Base-by-base conservation (phyloP, 2,888 invertebrate genomes). In the Exephanes ischioxanthus region DNA sequence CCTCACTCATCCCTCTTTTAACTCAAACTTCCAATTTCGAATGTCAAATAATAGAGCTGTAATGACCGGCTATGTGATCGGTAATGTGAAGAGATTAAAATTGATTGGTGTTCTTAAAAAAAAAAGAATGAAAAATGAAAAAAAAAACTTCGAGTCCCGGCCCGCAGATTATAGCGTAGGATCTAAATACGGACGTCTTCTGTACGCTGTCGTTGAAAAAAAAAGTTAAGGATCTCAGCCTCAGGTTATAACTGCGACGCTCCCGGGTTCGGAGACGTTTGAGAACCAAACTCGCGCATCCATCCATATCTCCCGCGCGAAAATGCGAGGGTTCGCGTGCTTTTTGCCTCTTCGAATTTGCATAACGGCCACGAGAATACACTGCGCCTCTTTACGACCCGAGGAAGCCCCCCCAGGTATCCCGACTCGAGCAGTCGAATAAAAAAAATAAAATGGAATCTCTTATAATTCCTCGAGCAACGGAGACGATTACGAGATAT, bases 281-380 rank as follows among this genome's bases (percentile, higher is more conserved):
- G 22, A 78, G 58, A 70, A 70, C 61, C 48, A 48, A 58, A 78
- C 30, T 45, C 45, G 33, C n/a, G n/a, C 41, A 37, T 72, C 37
- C 33, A 22, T 30, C 45, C 53, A 37, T 72, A 22, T 19, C 26
- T 30, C 45, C 51, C 67, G 2, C 77, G 71, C 51, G 14, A 80
- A 80, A 72, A 80, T 66, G 33, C 26, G 80, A 72, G 55, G 58
- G 71, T 72, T 80, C 72, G 72, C 71, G 66, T 80, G 80, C 66
- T 72, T 80, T 72, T 80, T 72, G 72, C 66, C 72, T 72, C 80
- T 71, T 66, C 37, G 45, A 72, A 71, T 80, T 80, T 80, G 72
- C 80, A 80, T 80, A 80, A 80, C 72, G 37, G 63, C 80, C 72
- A 16, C 72, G 37, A 51, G 19, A 58, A 58, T 72, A 53, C 58